Percentiles rank a stretch among this genome's conserved stretches.
These are phyloP conservation scores for Hypselothyrea guttata DNA, from an alignment of 2,888 invertebrate species.

Conservation along the genomic window DNA sequence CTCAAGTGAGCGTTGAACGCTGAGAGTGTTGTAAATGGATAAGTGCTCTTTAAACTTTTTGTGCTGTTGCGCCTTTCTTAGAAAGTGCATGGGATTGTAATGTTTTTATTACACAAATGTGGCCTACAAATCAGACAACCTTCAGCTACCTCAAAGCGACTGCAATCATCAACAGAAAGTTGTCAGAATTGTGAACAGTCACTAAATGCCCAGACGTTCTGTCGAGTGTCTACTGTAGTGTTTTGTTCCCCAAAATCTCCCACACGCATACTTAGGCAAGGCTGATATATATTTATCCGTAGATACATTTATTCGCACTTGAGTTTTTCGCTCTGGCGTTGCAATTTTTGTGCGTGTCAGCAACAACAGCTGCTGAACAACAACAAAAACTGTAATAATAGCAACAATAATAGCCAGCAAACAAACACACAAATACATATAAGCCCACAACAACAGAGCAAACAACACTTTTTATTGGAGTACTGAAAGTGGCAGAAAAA, in stretches of 20 bases:
- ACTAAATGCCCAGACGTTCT: neutral
- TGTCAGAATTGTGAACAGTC: neutral
- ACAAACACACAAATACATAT: constrained; percentile 16
- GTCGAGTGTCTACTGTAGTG: constrained; percentile 5
- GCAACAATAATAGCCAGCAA: constrained; percentile 53
- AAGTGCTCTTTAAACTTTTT: constrained; percentile 1
- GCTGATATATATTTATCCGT: constrained; percentile 44
- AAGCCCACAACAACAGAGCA: too few species aligned
- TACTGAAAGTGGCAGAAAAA: constrained; percentile 1
- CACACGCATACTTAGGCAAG: constrained; percentile 7
- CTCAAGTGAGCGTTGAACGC: constrained; percentile 12
- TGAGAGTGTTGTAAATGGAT: constrained; percentile 8
- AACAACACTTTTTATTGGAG: constrained; percentile 49
- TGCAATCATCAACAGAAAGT: neutral
- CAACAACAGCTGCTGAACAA: constrained; percentile 58
- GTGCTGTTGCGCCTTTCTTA: neutral
- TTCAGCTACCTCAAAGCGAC: neutral
- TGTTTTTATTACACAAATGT: constrained; percentile 7
- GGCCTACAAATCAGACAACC: neutral
- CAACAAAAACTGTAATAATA: constrained; percentile 64
- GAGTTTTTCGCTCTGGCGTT: constrained; percentile 38
- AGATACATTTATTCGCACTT: constrained; percentile 47
- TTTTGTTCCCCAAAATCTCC: constrained; percentile 10
- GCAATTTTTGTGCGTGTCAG: constrained; percentile 73
- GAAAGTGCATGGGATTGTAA: constrained; percentile 9